Percentiles rank a stretch among this genome's conserved stretches.
phyloP scores from a whole-genome alignment of 2,797 vertebrate species.

The Craterocephalus amniculus region DNA sequence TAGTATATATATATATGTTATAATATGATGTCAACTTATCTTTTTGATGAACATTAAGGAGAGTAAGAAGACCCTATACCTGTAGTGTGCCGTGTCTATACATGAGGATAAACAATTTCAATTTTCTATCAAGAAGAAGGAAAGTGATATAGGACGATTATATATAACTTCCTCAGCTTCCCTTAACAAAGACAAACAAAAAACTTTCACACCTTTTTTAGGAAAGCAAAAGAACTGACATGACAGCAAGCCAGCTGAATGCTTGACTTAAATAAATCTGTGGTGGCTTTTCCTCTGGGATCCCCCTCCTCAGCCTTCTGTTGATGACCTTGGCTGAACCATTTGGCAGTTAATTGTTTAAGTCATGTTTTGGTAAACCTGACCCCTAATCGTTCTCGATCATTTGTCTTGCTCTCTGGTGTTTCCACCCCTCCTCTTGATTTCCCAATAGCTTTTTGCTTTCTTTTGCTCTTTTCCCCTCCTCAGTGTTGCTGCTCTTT shows the following conservation, averaged over 20 bases:
- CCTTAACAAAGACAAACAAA: not conserved
- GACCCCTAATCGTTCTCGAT: slow-evolving; percentile 73
- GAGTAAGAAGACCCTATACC: slow-evolving; percentile 3
- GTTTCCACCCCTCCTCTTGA: slow-evolving; percentile 54
- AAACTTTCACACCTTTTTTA: slow-evolving; percentile 56
- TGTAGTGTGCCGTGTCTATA: slow-evolving; percentile 30
- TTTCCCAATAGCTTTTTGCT: slow-evolving; percentile 57
- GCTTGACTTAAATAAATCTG: slow-evolving; percentile 60
- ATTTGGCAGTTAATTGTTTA: slow-evolving; percentile 73
- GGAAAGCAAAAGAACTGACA: slow-evolving; percentile 63
- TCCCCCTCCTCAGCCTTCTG: slow-evolving; percentile 46
- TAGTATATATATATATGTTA: too few relatives aligned
- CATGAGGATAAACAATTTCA: slow-evolving; percentile 56
- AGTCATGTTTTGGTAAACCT: slow-evolving; percentile 80
- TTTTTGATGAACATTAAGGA: not conserved
- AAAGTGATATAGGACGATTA: slow-evolving; percentile 46
- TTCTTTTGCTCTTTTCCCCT: slow-evolving; percentile 45
- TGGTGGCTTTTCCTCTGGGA: slow-evolving; percentile 68
- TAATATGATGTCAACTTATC: not conserved
- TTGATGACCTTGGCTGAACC: slow-evolving; percentile 56
- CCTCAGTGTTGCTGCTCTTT: slow-evolving; percentile 61
- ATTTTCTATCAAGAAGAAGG: slow-evolving; percentile 56
- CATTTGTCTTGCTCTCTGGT: slow-evolving; percentile 53
- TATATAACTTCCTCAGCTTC: slow-evolving; percentile 67
- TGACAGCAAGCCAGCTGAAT: slow-evolving; percentile 51